Evolutionary conservation across 2,113 vertebrate species (phyloP).

Genomic region (Rissa tridactyla): DNA sequence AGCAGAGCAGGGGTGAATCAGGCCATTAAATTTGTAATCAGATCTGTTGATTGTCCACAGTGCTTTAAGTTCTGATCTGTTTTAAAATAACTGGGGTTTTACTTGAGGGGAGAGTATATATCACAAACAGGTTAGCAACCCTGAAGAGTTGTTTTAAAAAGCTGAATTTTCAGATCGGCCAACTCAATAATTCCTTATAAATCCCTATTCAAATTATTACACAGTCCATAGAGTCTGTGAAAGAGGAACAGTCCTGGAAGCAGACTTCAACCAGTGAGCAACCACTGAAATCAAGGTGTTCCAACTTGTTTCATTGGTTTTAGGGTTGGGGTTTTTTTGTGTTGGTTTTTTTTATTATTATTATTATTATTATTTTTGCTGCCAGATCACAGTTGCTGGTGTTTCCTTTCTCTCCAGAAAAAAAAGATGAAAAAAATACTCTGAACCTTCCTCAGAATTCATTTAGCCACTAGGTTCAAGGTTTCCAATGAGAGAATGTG

Average conservation of each 20-base stretch:
- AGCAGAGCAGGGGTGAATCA: slow-evolving; percentile 14
- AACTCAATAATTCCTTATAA: background rate
- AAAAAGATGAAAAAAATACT: background rate
- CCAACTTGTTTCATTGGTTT: background rate
- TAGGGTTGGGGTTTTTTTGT: background rate
- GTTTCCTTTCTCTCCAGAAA: background rate
- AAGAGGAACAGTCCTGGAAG: background rate
- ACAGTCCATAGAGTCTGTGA: background rate
- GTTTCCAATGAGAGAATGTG: background rate
- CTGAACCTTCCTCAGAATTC: background rate
- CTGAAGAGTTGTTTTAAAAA: background rate
- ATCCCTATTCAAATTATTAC: background rate
- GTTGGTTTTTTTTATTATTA: background rate
- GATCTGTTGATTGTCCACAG: background rate
- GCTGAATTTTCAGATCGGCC: background rate
- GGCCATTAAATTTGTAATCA: slow-evolving; percentile 5
- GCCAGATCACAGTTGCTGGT: background rate
- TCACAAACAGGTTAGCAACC: background rate
- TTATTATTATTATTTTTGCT: background rate
- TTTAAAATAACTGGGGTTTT: slow-evolving; percentile 2
- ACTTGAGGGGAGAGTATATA: background rate
- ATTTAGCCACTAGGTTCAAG: background rate
- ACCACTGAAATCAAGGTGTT: background rate
- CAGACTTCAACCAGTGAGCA: background rate
- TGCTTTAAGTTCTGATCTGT: background rate